These are phyloP conservation scores for Galemys pyrenaicus DNA, from an alignment of 2,113 vertebrate genomes.

Conservation along the genomic window DNA sequence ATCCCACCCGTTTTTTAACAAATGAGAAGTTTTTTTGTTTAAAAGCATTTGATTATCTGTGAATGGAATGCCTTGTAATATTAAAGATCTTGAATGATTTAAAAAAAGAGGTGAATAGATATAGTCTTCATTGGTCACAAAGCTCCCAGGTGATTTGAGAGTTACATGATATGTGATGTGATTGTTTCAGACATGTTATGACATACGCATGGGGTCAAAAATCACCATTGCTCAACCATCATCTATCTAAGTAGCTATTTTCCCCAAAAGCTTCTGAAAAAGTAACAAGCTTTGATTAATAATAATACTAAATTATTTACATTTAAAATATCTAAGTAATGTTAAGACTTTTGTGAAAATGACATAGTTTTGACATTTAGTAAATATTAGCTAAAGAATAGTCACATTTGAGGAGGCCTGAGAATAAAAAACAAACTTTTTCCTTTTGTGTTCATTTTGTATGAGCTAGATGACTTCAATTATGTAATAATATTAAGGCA, in stretches of 20 bases:
- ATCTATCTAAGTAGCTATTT: neutral
- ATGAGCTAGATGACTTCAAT: constrained; percentile 66
- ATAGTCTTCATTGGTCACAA: neutral
- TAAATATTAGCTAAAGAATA: neutral
- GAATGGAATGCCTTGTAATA: too few species aligned
- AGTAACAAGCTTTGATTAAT: neutral
- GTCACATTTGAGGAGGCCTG: neutral
- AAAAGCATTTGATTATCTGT: neutral
- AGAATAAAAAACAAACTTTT: neutral
- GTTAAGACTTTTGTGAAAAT: neutral
- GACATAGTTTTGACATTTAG: neutral
- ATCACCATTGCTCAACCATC: neutral
- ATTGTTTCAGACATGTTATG: neutral
- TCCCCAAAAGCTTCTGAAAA: neutral
- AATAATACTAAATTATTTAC: neutral
- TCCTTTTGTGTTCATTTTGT: neutral
- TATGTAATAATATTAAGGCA: constrained; percentile 54
- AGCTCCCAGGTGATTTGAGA: neutral
- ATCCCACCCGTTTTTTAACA: neutral
- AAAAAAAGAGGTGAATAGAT: neutral
- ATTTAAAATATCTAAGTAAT: neutral
- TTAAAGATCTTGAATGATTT: too few species aligned
- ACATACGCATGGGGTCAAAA: neutral
- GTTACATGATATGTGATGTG: too few species aligned
- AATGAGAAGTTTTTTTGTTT: neutral